Percentiles rank a stretch among this genome's conserved stretches.
phyloP scores from a whole-genome alignment of 2,888 invertebrate species.

The Deilephila porcellus region DNA sequence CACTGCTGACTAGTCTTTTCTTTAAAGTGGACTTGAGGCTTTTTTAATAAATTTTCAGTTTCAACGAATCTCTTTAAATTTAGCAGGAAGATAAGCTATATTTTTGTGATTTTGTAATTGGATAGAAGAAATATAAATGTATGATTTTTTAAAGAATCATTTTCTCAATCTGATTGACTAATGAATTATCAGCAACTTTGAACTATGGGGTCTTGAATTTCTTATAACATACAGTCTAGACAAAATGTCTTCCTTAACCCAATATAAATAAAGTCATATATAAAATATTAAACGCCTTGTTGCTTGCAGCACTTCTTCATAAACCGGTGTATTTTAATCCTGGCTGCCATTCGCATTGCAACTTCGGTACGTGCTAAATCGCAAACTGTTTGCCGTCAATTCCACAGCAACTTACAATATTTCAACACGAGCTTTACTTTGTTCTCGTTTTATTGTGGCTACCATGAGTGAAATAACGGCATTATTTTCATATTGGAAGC shows the following conservation, averaged over 20 bases:
- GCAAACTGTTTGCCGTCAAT: background rate
- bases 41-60: constrained; percentile 7
- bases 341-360: background rate
- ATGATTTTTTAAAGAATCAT: no score
- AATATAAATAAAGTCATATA: background rate
- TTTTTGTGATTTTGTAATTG: background rate
- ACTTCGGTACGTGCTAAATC: background rate
- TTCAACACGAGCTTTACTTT: background rate
- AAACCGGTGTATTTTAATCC: background rate
- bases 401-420: background rate
- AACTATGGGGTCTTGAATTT: no score
- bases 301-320: background rate
- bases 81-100: no score
- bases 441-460: background rate
- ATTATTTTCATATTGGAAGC: no score
- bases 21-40: background rate
- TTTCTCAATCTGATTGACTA: no score
- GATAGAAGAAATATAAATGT: no score
- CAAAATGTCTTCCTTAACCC: background rate
- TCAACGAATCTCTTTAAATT: background rate
- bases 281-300: background rate
- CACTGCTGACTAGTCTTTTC: constrained; percentile 39
- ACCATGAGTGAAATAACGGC: no score
- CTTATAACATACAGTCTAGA: no score
- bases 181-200: no score